These are phyloP conservation scores for Cephalopholis sonnerati DNA, from an alignment of 2,113 vertebrate species.

Conservation along the genomic window DNA sequence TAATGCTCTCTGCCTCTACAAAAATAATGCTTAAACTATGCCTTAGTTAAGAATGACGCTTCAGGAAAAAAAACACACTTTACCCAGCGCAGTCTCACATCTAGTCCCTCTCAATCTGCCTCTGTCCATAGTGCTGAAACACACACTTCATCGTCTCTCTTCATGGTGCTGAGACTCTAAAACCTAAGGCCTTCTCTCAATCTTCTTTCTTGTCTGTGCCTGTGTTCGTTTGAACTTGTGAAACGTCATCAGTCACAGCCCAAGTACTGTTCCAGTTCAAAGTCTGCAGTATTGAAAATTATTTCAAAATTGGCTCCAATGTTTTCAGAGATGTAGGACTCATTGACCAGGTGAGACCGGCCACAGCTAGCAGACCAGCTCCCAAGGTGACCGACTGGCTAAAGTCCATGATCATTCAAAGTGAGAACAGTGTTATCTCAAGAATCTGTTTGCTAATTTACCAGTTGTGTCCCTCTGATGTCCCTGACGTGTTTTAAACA, in stretches of 20 bases:
- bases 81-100: constrained; percentile 13
- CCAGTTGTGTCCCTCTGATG: not conserved
- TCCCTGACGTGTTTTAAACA: not conserved
- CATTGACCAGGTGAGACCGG: not conserved
- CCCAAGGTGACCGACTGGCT: not conserved
- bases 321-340: not conserved
- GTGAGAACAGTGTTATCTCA: not conserved
- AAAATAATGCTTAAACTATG: constrained; percentile 49
- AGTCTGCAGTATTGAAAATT: not conserved
- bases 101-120: not conserved
- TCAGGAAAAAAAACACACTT: not conserved
- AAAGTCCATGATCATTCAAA: not conserved
- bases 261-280: not conserved
- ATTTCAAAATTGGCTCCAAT: not conserved
- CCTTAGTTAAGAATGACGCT: constrained; percentile 32
- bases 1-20: constrained; percentile 48
- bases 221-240: constrained; percentile 9
- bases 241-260: not conserved
- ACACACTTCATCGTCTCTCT: not conserved
- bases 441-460: not conserved
- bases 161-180: constrained; percentile 15
- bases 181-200: not conserved
- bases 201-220: not conserved
- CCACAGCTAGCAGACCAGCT: not conserved
- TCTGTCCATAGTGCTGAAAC: constrained; percentile 38